phyloP scores from a whole-genome alignment of 2,113 vertebrate species.

The Megaceryle maxima region DNA sequence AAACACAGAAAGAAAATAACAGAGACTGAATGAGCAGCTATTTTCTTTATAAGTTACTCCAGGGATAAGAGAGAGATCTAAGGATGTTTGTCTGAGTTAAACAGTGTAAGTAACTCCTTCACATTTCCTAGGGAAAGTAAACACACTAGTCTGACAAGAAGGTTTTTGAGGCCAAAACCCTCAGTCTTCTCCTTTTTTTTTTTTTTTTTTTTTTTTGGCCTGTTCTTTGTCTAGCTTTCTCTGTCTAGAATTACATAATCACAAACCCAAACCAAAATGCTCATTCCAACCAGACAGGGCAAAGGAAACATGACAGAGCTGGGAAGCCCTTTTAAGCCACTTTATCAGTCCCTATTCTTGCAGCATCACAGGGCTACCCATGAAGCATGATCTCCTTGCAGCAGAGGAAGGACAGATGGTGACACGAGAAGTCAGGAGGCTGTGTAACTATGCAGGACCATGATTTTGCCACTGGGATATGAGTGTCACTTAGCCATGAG shows the following conservation, averaged over 20 bases:
- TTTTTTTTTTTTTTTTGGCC: background rate
- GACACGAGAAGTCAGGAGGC: background rate
- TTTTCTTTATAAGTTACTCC: background rate
- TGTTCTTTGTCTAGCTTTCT: background rate
- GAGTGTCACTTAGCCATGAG: background rate
- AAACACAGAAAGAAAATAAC: background rate
- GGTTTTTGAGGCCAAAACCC: background rate
- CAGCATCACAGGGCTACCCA: background rate
- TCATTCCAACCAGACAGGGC: slow-evolving; percentile 5
- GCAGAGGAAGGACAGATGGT: background rate
- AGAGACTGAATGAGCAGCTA: background rate
- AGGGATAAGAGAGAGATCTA: background rate
- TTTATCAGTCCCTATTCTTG: background rate
- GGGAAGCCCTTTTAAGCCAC: background rate
- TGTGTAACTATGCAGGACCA: background rate
- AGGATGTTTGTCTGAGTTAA: slow-evolving; percentile 11
- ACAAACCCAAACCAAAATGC: slow-evolving; percentile 7
- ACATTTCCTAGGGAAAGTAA: slow-evolving; percentile 45
- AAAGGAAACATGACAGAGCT: background rate
- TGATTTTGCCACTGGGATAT: background rate
- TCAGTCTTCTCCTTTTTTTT: background rate
- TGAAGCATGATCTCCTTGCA: background rate
- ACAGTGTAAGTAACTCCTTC: slow-evolving; percentile 16
- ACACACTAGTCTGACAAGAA: background rate
- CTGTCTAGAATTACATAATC: slow-evolving; percentile 14